These are phyloP conservation scores for Prosopocoilus inquinatus DNA, from an alignment of 2,888 invertebrate genomes.

Conservation along the genomic window DNA sequence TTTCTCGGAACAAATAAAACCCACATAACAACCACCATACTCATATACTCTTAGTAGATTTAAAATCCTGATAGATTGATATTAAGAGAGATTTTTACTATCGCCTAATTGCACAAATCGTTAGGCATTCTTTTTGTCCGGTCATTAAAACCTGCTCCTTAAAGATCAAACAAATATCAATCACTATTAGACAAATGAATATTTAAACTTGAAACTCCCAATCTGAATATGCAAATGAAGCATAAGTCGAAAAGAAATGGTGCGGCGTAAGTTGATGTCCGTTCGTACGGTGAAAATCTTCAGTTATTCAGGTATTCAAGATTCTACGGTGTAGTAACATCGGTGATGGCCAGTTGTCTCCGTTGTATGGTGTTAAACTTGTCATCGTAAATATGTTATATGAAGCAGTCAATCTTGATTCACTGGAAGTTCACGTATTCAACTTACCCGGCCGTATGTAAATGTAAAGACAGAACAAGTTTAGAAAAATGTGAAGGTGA, in stretches of 20 bases:
- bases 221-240: background rate
- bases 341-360: background rate
- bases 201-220: background rate
- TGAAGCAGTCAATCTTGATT: conserved; percentile 13
- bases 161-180: no score
- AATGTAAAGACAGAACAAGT: conserved; percentile 6
- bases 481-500: conserved; percentile 7
- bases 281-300: conserved; percentile 7
- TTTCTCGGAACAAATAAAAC: no score
- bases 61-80: no score
- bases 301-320: conserved; percentile 8
- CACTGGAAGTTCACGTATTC: background rate
- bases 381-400: conserved; percentile 13
- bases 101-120: no score
- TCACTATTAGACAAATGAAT: no score
- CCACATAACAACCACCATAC: no score
- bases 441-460: no score
- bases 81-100: no score
- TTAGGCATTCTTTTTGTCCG: no score
- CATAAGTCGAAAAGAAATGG: background rate
- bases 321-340: background rate
- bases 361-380: conserved; percentile 9
- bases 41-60: no score
- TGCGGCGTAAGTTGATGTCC: background rate
- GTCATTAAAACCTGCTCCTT: no score